Evolutionary conservation across 1,140 invertebrate genomes (phyloP).

Genomic region (Micrasema longulum): DNA sequence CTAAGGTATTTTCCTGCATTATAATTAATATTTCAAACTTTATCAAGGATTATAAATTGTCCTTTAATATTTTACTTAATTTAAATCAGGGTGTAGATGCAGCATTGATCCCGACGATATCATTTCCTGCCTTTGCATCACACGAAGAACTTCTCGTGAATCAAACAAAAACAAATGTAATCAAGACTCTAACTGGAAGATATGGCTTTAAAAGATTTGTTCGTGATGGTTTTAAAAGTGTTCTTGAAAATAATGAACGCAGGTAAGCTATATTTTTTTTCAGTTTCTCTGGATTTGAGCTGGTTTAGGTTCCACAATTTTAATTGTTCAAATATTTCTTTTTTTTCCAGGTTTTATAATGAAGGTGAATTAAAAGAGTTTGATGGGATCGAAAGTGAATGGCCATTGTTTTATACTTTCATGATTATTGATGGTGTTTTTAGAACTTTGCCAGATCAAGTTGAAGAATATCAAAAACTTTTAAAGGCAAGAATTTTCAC

Average conservation of each 20-base stretch:
- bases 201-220: slow-evolving; percentile 95
- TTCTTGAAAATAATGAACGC: slow-evolving; percentile 83
- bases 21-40: too few species aligned
- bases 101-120: slow-evolving; percentile 90
- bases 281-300: background rate
- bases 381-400: slow-evolving; percentile 97
- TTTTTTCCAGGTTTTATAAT: slow-evolving; percentile 68
- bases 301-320: slow-evolving; percentile 23
- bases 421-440: slow-evolving; percentile 97
- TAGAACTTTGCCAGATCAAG: slow-evolving; percentile 88
- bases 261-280: slow-evolving; percentile 65
- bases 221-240: slow-evolving; percentile 95
- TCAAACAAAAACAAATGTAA: slow-evolving; percentile 89
- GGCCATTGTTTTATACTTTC: slow-evolving; percentile 96
- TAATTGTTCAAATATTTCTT: background rate
- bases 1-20: slow-evolving; percentile 87
- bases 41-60: too few species aligned
- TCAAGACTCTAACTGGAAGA: slow-evolving; percentile 86
- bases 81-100: slow-evolving; percentile 84
- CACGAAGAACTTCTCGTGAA: slow-evolving; percentile 91
- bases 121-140: slow-evolving; percentile 97
- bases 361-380: slow-evolving; percentile 86
- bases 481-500: slow-evolving; percentile 81
- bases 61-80: too few species aligned
- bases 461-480: slow-evolving; percentile 90